Evolutionary conservation across 2,888 invertebrate species (phyloP), one percentile per base, ranked within the genome.

Genomic region (Sarcophaga rosellei): DNA sequence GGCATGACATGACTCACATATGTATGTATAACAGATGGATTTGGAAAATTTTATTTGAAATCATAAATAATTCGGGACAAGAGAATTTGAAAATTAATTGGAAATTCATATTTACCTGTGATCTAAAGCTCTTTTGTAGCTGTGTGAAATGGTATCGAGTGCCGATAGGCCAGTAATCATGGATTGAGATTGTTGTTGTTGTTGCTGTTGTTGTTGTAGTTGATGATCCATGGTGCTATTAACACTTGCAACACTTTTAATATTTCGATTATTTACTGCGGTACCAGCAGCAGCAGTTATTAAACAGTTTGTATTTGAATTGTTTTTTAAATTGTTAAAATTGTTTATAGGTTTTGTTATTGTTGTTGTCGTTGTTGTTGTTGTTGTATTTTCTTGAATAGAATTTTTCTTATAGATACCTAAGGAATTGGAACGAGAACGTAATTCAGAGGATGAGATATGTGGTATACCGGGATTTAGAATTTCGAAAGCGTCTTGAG

Each of bases 381-480:
- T 35, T 10, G 35, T 35, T 35, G 35, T 35, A 35, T 35, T 35
- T 35, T 35, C 35, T 10, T 8, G 1, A 35, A 35, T 35, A 2
- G 17, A 53, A 53, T 53, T 53, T 53, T 53, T 53, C 53, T 81
- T 74, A 20, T 82, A 85, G 6, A 78, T 25, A 57, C 86, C 88
- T 70, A 87, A 25, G 53, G 95, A 95, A 90, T 95, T 95, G 6
- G 95, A 94, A 90, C 95, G 94, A 89, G 94, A 94, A 89, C 95
- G 94, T 89, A 95, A 93, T 61, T 94, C 94, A 92, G 94, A 93
- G 62, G 94, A 94, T 69, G 93, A 94, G 76, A 95, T 90, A 44
- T 93, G 90, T 44, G 94, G 94, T 75, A 93, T 92, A 84, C 94
- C 91, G 35, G 95, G 95, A 91, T 95, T 94, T 62, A 94, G 93